Evolutionary conservation across 2,888 invertebrate genomes (phyloP).

Genomic region (Acronicta leporina): DNA sequence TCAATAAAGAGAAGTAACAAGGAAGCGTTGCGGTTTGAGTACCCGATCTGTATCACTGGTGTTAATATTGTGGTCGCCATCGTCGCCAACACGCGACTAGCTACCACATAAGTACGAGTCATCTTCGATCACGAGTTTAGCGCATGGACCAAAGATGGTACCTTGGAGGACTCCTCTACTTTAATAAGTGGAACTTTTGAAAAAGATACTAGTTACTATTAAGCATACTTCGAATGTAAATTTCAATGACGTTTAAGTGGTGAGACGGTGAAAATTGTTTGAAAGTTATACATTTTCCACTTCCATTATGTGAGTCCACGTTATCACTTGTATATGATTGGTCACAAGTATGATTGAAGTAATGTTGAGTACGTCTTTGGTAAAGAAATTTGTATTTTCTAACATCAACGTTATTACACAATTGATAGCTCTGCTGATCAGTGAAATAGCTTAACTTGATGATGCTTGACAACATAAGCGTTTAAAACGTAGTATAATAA

Average conservation of each 20-base stretch:
- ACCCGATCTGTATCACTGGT: constrained; percentile 52
- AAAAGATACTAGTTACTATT: background rate
- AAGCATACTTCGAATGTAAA: background rate
- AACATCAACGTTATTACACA: background rate
- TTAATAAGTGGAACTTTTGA: background rate
- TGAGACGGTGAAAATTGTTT: constrained; percentile 6
- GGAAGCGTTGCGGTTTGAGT: constrained; percentile 54
- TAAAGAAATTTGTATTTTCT: constrained; percentile 19
- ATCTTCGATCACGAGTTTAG: constrained; percentile 35
- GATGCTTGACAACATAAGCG: no score
- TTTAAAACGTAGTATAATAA: no score
- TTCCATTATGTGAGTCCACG: no score
- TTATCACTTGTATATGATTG: background rate
- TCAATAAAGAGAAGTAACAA: constrained; percentile 49
- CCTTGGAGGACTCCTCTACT: constrained; percentile 20
- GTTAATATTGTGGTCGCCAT: constrained; percentile 51
- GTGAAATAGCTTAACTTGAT: no score
- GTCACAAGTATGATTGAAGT: constrained; percentile 7
- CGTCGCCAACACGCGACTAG: constrained; percentile 37
- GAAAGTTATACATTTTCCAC: background rate
- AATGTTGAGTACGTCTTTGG: background rate
- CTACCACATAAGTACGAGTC: constrained; percentile 19
- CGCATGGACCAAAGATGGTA: constrained; percentile 23
- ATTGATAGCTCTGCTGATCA: background rate
- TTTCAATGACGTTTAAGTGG: background rate